A percentile compares a stretch with the other conserved stretches of the same genome.
phyloP scores from a whole-genome alignment of 2,888 invertebrate genomes.

The Chalcis sispes region DNA sequence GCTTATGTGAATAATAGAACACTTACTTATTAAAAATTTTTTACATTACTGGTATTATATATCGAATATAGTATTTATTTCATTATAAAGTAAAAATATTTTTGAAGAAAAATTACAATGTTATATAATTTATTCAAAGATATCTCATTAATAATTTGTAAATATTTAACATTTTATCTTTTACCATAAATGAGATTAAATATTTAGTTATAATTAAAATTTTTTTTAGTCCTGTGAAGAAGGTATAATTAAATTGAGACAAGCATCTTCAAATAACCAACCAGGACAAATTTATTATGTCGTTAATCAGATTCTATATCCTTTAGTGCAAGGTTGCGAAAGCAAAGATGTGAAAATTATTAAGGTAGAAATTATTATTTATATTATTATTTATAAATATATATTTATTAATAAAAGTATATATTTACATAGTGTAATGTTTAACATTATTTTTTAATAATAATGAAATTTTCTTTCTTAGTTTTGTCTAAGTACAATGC shows the following conservation, averaged over 20 bases:
- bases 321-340: slow-evolving; percentile 97
- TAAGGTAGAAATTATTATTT: slow-evolving; percentile 79
- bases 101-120: too few relatives aligned
- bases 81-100: too few relatives aligned
- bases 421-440: too few relatives aligned
- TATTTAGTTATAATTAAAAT: too few relatives aligned
- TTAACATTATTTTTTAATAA: slow-evolving; percentile 10
- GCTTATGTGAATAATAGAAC: too few relatives aligned
- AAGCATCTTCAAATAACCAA: slow-evolving; percentile 84
- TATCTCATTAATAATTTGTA: too few relatives aligned
- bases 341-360: slow-evolving; percentile 97
- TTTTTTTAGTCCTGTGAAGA: slow-evolving; percentile 93
- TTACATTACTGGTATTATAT: too few relatives aligned
- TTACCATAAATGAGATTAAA: too few relatives aligned
- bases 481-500: slow-evolving; percentile 95
- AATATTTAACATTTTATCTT: background rate
- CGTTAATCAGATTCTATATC: slow-evolving; percentile 96
- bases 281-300: slow-evolving; percentile 91
- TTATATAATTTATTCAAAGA: too few relatives aligned
- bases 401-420: too few relatives aligned
- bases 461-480: slow-evolving; percentile 74
- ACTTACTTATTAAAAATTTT: too few relatives aligned
- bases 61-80: too few relatives aligned
- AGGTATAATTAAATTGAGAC: slow-evolving; percentile 91
- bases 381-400: background rate